A percentile compares a stretch with the other conserved stretches of the same genome.
These are phyloP conservation scores for Trypoxylon attenuatum DNA, from an alignment of 2,888 invertebrate genomes.

Conservation along the genomic window DNA sequence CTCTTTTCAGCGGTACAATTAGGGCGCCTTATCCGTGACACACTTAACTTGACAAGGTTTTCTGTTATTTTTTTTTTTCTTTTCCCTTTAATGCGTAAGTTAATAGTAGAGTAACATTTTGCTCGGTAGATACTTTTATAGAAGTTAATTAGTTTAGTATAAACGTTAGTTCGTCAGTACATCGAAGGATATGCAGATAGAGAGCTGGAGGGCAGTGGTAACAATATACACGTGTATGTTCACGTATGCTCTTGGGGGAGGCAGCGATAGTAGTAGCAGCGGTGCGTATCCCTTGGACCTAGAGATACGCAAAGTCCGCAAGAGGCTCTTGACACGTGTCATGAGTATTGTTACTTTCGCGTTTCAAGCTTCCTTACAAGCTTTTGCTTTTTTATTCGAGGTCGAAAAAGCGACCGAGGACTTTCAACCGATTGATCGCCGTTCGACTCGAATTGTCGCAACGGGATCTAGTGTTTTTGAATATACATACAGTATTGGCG, in stretches of 20 bases:
- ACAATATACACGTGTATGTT: constrained; percentile 61
- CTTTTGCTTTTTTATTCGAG: neutral
- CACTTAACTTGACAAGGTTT: constrained; percentile 36
- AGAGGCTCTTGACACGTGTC: neutral
- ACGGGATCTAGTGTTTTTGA: too few relatives aligned
- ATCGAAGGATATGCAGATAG: constrained; percentile 73
- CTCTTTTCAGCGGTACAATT: constrained; percentile 10
- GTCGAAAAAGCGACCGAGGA: neutral
- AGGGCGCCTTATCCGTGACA: constrained; percentile 30
- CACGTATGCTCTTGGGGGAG: constrained; percentile 20
- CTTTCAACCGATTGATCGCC: constrained; percentile 1
- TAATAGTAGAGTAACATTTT: constrained; percentile 50
- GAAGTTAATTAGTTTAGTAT: constrained; percentile 69
- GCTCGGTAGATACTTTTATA: constrained; percentile 66
- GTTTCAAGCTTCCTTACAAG: neutral
- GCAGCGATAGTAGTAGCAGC: neutral
- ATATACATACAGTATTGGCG: too few relatives aligned
- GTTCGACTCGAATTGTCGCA: too few relatives aligned
- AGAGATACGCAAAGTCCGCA: neutral
- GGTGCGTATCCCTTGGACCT: neutral
- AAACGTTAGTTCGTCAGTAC: constrained; percentile 71
- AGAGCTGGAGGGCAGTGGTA: constrained; percentile 62
- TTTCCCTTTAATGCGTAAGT: constrained; percentile 48
- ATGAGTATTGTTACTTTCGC: neutral
- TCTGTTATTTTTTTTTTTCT: too few relatives aligned